phyloP scores from a whole-genome alignment of 1,140 invertebrate genomes.

The Platorchestia sp. region DNA sequence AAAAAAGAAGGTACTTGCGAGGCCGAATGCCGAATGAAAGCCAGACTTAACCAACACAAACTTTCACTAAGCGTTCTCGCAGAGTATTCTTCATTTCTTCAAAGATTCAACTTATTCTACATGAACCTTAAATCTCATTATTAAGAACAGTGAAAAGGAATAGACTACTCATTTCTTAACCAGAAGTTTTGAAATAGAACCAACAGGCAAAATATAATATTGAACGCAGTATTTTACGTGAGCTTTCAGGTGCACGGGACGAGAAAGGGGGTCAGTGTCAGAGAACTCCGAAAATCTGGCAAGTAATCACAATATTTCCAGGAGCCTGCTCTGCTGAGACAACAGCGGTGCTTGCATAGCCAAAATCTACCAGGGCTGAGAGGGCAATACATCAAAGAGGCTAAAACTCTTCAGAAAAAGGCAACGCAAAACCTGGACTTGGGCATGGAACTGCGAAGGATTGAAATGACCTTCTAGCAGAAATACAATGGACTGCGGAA shows the following conservation, averaged over 20 bases:
- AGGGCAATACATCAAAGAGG: slow-evolving; percentile 43
- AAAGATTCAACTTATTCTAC: not conserved
- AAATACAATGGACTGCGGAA: slow-evolving; percentile 12
- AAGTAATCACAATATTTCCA: slow-evolving; percentile 28
- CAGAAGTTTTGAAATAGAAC: not conserved
- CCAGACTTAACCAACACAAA: not conserved
- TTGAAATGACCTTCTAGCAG: slow-evolving; percentile 6
- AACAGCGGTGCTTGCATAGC: slow-evolving; percentile 36
- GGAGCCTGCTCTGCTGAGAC: slow-evolving; percentile 7
- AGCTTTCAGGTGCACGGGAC: slow-evolving; percentile 6
- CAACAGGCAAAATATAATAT: not conserved
- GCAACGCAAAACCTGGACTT: not conserved
- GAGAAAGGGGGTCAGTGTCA: not conserved
- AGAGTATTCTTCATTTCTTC: not conserved
- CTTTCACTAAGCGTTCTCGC: too few relatives aligned
- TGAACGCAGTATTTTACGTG: not conserved
- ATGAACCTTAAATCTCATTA: not conserved
- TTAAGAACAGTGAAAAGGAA: not conserved
- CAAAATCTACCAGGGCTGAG: not conserved
- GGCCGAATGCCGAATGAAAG: not conserved
- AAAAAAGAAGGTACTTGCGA: not conserved
- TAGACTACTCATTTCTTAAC: not conserved
- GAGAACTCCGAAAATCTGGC: slow-evolving; percentile 15
- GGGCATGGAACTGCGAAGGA: not conserved
- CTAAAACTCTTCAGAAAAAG: slow-evolving; percentile 13